phyloP scores from a whole-genome alignment of 2,113 vertebrate genomes.

The Cariama cristata region DNA sequence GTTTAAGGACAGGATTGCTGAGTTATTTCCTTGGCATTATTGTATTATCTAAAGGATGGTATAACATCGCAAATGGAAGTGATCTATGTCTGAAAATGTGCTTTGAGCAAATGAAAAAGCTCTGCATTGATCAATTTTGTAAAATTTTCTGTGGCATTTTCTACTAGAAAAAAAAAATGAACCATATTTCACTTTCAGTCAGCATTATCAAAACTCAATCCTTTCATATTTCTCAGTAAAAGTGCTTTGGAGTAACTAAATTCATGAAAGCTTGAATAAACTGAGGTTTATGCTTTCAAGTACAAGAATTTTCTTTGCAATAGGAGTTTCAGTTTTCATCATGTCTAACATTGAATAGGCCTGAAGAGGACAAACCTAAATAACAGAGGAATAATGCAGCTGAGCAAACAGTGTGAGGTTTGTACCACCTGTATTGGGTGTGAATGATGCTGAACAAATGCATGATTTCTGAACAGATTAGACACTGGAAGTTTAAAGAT shows the following conservation, averaged over 20 bases:
- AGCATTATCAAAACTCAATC: background rate
- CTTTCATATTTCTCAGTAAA: background rate
- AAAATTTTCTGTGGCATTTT: background rate
- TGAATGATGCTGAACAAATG: background rate
- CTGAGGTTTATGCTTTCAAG: background rate
- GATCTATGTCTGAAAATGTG: background rate
- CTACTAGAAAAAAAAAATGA: background rate
- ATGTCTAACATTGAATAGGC: fast-evolving
- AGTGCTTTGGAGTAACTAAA: background rate
- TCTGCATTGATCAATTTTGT: background rate
- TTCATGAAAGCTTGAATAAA: background rate
- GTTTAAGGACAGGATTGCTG: background rate
- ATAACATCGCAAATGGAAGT: background rate
- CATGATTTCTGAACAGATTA: background rate
- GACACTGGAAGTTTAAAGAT: background rate
- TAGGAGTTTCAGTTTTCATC: background rate
- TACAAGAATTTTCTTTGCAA: background rate
- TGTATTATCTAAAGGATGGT: background rate
- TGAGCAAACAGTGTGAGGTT: background rate
- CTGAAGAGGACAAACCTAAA: background rate
- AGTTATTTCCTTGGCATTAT: background rate
- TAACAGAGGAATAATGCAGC: background rate
- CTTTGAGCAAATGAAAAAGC: background rate
- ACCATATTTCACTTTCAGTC: background rate
- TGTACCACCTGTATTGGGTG: fast-evolving